Evolutionary conservation across 1,140 invertebrate genomes (phyloP).

Genomic region (Choristoneura fumiferana): DNA sequence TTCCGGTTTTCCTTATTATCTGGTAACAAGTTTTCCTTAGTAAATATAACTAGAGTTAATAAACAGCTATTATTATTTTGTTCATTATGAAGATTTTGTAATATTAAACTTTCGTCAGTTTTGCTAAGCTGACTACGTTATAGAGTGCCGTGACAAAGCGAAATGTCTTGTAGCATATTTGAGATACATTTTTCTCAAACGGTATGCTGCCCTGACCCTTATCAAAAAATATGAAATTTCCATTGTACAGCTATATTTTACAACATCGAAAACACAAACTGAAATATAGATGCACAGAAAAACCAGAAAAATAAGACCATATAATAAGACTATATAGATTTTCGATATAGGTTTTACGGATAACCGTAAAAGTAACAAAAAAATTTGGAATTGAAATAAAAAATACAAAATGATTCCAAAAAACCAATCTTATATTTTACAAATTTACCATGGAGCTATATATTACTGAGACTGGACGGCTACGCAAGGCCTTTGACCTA

Average conservation of each 20-base stretch:
- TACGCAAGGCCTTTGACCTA: not conserved
- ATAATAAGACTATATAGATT: too few species aligned
- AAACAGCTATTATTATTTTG: not conserved
- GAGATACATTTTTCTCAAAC: not conserved
- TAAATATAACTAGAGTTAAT: not conserved
- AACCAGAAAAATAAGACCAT: too few species aligned
- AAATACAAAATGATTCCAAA: too few species aligned
- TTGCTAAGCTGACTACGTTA: not conserved
- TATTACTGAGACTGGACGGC: not conserved
- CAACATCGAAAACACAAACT: too few species aligned
- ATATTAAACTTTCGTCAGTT: not conserved
- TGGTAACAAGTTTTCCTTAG: conserved; percentile 14
- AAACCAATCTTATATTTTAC: too few species aligned
- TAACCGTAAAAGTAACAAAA: too few species aligned
- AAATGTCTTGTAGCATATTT: not conserved
- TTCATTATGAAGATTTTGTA: too few species aligned
- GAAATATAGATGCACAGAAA: too few species aligned
- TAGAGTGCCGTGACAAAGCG: not conserved
- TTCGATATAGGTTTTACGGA: too few species aligned
- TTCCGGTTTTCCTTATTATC: conserved; percentile 12
- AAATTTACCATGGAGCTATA: too few species aligned
- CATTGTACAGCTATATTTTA: conserved; percentile 6
- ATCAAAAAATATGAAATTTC: conserved; percentile 16
- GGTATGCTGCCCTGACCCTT: not conserved
- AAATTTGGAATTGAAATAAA: too few species aligned